A percentile compares a stretch with the other conserved stretches of the same genome.
Conservation (phyloP, 1,140 invertebrate genomes). For the Diachasmimorpha longicaudata region DNA sequence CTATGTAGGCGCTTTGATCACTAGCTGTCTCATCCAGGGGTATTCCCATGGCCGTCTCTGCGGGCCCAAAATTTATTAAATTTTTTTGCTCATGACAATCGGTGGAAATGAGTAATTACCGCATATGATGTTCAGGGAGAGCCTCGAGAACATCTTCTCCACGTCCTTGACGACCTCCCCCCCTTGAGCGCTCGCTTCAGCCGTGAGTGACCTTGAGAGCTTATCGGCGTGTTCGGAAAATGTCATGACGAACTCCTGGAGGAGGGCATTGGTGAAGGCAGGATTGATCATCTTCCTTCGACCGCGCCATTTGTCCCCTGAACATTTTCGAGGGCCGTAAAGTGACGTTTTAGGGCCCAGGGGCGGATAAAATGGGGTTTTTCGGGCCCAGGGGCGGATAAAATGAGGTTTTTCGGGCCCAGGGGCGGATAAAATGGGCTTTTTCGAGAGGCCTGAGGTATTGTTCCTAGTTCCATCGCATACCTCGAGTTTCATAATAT, state of each 20-base stretch:
- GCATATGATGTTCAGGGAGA: slow-evolving; percentile 73
- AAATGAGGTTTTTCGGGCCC: too few relatives aligned
- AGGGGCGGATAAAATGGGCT: too few relatives aligned
- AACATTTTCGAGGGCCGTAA: slow-evolving; percentile 40
- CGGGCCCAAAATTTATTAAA: neutral
- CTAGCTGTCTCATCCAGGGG: slow-evolving; percentile 31
- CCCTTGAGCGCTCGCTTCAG: neutral
- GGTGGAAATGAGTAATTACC: slow-evolving; percentile 48
- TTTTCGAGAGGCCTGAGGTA: too few relatives aligned
- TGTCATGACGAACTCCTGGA: slow-evolving; percentile 75
- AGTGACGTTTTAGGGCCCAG: too few relatives aligned
- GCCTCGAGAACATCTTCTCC: slow-evolving; percentile 65
- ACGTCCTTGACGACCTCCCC: slow-evolving; percentile 60
- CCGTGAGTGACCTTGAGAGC: slow-evolving; percentile 61
- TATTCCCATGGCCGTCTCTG: slow-evolving; percentile 44
- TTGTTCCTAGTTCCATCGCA: too few relatives aligned
- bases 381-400: too few relatives aligned
- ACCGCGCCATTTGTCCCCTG: slow-evolving; percentile 77
- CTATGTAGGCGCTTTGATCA: slow-evolving; percentile 40
- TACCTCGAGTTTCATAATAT: too few relatives aligned
- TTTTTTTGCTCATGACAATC: neutral
- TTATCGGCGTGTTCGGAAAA: slow-evolving; percentile 70
- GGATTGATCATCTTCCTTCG: slow-evolving; percentile 82
- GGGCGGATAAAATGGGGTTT: too few relatives aligned
- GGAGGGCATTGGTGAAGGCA: slow-evolving; percentile 85